Evolutionary conservation across 2,797 vertebrate genomes (phyloP).

Genomic region (Lepus townsendii): DNA sequence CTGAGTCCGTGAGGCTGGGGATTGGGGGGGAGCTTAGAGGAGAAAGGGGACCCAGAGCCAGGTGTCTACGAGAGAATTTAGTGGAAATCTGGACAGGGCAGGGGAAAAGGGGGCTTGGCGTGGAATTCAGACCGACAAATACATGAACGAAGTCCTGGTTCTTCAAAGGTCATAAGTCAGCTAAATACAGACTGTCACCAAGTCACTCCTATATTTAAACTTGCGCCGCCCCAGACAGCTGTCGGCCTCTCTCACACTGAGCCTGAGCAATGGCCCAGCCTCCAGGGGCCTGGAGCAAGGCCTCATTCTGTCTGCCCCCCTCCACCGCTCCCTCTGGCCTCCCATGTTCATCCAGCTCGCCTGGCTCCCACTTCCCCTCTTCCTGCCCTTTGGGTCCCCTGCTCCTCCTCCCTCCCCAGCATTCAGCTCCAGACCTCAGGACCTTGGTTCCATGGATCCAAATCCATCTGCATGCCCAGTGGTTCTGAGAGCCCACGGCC

Average conservation of each 20-base stretch:
- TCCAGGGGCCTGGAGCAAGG: neutral
- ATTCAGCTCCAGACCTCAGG: neutral
- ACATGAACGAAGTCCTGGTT: slow-evolving; percentile 69
- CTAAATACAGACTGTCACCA: slow-evolving; percentile 89
- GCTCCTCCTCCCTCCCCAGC: no score
- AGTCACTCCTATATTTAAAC: slow-evolving; percentile 87
- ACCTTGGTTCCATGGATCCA: neutral
- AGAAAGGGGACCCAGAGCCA: neutral
- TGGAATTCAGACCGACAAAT: slow-evolving; percentile 50
- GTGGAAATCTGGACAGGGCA: neutral
- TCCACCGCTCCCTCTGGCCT: neutral
- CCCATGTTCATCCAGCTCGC: neutral
- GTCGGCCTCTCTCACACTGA: slow-evolving; percentile 35
- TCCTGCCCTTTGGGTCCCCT: neutral
- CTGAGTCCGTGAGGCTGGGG: neutral
- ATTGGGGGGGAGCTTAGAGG: neutral
- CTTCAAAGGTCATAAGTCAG: slow-evolving; percentile 89
- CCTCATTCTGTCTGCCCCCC: neutral
- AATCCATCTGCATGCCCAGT: neutral
- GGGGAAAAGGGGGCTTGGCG: neutral
- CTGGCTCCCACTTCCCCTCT: neutral
- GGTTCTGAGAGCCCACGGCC: neutral
- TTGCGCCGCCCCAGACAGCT: slow-evolving; percentile 61
- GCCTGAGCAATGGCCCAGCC: slow-evolving; percentile 33
- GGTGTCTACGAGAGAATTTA: neutral